Base-by-base conservation (phyloP, 2,797 vertebrate genomes). In the Tolypeutes matacus region DNA sequence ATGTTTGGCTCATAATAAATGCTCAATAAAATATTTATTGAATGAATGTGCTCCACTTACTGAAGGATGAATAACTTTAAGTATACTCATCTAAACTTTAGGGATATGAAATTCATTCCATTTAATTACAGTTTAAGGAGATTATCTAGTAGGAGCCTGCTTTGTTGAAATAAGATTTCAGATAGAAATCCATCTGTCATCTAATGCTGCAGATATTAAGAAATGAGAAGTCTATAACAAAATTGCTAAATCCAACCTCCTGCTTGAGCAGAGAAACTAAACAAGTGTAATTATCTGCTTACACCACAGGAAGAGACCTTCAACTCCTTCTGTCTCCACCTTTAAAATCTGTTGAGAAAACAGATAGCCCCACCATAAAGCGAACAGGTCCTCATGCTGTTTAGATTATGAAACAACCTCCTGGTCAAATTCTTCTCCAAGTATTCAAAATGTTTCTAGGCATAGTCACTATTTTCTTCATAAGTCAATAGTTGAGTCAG, bases 131-230 rank as follows among this genome's bases (percentile, higher is more conserved):
- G 86, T 96, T 78, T 97, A 96, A 95, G 72, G 80, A 49, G 96
- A 96, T 97, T 97, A 96, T 87, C 92, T 92, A 94, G 91, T 95
- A 93, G 88, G 95, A 94, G 76, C 83, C 51, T 5, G 84, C 65
- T 64, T 97, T 96, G 91, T 91, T 73, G 62, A 95, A 97, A 96
- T 97, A 88, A 94, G 91, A 95, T 95, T 94, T 69, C 80, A 93
- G 80, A 69, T 65, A 91, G 75, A 83, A 92, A 91, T 85, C 93
- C 95, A 94, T 96, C 95, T 97, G 96, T 95, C 83, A 95, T 82
- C 94, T 94, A 96, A 95, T 85, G 96, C 96, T 95, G 95, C 39
- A 77, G 86, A 93, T 91, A 96, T 96, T 95, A 95, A 93, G 94
- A 96, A 84, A 95, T 94, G 36, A 95, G 91, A 97, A 89, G 39